Evolutionary conservation across 1,140 invertebrate genomes (phyloP), one percentile per base, ranked within the genome.

Genomic region (Nebria ingens): DNA sequence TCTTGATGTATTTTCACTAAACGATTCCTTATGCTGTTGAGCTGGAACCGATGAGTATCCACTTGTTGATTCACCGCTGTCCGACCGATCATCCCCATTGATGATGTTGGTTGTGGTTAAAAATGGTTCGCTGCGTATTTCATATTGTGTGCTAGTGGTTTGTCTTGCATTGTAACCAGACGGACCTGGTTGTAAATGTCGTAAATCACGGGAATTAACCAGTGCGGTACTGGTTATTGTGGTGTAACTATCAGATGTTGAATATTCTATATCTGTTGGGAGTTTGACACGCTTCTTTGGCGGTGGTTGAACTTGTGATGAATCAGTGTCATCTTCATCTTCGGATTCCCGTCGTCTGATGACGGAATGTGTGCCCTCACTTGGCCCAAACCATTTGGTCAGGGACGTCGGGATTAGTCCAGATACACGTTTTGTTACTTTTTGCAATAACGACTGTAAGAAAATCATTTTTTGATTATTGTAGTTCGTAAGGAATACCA

Each of bases 381-480:
- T 62, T 50, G 60, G 66, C 22, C 68, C 64, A 53, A 77, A 76
- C 74, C 75, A 76, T 62, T 73, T 75, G 4, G 68, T 71, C n/a
- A 77, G 66, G 4, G 72, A 70, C 29, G 66, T 61, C 22, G 70
- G 74, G 42, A 77, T 61, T 19, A 76, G 64, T 21, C 69, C 70
- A 11, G 74, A 69, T 15, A 76, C 67, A 57, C 64, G 65, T 45
- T 68, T 69, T 61, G 68, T 74, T 20, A 77, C 68, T 71, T 74
- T 75, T 56, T 71, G 70, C 49, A 76, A 73, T 64, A 77, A 73
- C 25, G 76, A 75, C 75, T 77, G 67, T 51, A 74, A 69, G 67
- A 57, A 60, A n/a, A n/a, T n/a, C n/a, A n/a, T n/a, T n/a, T n/a
- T n/a, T n/a, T n/a, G n/a, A n/a, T n/a, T n/a, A n/a, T n/a, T n/a